Evolutionary conservation across 2,888 invertebrate genomes (phyloP), one percentile per base, ranked within the genome.

Genomic region (Baronia brevicornis): DNA sequence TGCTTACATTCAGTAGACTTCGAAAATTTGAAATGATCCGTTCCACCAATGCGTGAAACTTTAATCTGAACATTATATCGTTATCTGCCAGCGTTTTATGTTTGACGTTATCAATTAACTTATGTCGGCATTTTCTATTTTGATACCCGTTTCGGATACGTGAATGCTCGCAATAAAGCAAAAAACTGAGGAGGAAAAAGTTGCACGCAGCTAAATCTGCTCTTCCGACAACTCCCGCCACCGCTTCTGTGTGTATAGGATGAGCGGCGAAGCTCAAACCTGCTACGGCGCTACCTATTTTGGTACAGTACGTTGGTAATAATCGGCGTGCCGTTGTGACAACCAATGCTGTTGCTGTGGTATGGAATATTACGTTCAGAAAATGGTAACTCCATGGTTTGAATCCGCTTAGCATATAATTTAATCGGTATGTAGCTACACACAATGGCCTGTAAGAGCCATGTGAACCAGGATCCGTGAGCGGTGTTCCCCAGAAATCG

Each of bases 401-500:
- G 56, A 92, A 89, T 38, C 92, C 93, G 47, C 91, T 91, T 43
- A 91, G 86, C 40, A 92, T 85, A 73, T 90, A 89, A 85, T 96
- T 96, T 46, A 95, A 85, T 51, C 96, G 90, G 85, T 94, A 96
- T 48, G 94, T 91, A 43, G 95, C 90, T 45, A 95, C 94, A 69
- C 94, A 94, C 53, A 98, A 86, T 28, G 98, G 98, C 17, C 98
- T 88, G 85, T 97, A 98, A 33, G 97, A 97, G 60, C 98, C 98
- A 85, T 98, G 98, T 6, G 97, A 97, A 29, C 97, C 97, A 44
- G 91, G 89, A 82, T 96, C 95, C 49, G 89, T 89, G 54, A 98
- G 86, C 37, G 97, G 95, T 21, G 97, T 98, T 28, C 98, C 98
- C 98, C 98, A 98, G 84, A 97, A 98, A 85, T 98, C 98, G 84